Evolutionary conservation across 2,113 vertebrate species (phyloP).

Genomic region (Scatophagus argus): DNA sequence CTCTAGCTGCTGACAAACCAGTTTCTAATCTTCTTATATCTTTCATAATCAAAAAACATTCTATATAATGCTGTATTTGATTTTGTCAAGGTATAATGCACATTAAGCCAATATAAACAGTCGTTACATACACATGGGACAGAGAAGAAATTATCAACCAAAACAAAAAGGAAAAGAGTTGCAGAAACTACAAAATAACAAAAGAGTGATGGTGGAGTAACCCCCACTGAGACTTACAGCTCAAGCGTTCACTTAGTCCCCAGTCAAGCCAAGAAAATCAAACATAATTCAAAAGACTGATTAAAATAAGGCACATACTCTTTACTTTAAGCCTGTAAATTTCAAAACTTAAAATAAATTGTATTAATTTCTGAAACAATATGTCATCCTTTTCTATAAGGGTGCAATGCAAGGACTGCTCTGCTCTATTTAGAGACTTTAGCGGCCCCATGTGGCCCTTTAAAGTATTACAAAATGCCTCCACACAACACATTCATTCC

Average conservation of each 20-base stretch:
- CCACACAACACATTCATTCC: not conserved
- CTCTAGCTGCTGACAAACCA: conserved; percentile 27
- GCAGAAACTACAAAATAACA: not conserved
- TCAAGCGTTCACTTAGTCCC: not conserved
- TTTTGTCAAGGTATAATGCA: not conserved
- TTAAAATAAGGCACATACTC: not conserved
- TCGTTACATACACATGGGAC: not conserved
- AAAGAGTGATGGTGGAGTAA: not conserved
- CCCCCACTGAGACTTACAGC: not conserved
- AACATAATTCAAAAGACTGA: not conserved
- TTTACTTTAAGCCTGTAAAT: not conserved
- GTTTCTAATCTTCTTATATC: not conserved
- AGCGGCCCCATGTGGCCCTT: conserved; percentile 53
- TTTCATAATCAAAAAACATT: not conserved
- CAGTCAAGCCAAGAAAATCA: not conserved
- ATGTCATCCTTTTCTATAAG: not conserved
- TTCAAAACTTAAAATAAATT: not conserved
- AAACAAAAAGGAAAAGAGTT: not conserved
- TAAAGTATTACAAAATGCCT: not conserved
- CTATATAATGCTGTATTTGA: not conserved
- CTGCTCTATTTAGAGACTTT: conserved; percentile 18
- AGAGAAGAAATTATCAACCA: not conserved
- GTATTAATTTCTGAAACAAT: not conserved
- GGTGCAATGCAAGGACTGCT: not conserved
- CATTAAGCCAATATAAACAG: too few relatives aligned